Evolutionary conservation across 2,797 vertebrate species (phyloP).

Genomic region (Hyperoplus lanceolatus): DNA sequence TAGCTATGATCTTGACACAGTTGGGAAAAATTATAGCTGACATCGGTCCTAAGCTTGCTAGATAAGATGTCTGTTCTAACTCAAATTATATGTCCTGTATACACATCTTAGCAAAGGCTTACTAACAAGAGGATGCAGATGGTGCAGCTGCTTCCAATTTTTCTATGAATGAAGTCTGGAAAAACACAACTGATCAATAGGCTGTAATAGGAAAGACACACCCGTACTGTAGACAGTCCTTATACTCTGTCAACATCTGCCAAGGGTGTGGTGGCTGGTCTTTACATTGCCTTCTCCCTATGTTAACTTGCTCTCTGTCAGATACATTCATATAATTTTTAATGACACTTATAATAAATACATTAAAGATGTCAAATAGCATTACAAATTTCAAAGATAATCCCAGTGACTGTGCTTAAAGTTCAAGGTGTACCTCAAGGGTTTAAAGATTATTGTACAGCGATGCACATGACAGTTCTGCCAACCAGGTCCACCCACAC

Average conservation of each 20-base stretch:
- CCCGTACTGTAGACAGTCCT: conserved; percentile 67
- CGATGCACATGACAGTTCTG: conserved; percentile 22
- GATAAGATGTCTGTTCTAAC: conserved; percentile 38
- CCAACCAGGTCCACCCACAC: conserved; percentile 52
- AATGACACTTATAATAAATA: conserved; percentile 62
- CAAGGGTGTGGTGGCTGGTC: conserved; percentile 75
- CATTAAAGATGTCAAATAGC: conserved; percentile 61
- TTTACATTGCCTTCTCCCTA: conserved; percentile 63
- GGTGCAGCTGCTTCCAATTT: conserved; percentile 85
- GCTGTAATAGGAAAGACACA: conserved; percentile 71
- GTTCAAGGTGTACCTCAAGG: conserved; percentile 48
- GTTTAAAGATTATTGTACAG: conserved; percentile 47
- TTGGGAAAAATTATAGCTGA: conserved; percentile 2
- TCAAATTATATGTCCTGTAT: conserved; percentile 52
- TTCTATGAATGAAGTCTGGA: conserved; percentile 77
- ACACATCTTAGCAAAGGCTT: conserved; percentile 56
- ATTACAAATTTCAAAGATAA: conserved; percentile 48
- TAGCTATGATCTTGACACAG: background rate
- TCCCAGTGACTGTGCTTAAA: conserved; percentile 30
- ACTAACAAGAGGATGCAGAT: conserved; percentile 48
- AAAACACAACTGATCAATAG: conserved; percentile 82
- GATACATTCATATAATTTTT: conserved; percentile 47
- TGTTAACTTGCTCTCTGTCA: conserved; percentile 52
- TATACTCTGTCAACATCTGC: conserved; percentile 69
- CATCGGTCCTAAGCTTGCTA: conserved; percentile 29